Base-by-base conservation (phyloP, 2,888 invertebrate genomes). In the Cremastinae sp. region DNA sequence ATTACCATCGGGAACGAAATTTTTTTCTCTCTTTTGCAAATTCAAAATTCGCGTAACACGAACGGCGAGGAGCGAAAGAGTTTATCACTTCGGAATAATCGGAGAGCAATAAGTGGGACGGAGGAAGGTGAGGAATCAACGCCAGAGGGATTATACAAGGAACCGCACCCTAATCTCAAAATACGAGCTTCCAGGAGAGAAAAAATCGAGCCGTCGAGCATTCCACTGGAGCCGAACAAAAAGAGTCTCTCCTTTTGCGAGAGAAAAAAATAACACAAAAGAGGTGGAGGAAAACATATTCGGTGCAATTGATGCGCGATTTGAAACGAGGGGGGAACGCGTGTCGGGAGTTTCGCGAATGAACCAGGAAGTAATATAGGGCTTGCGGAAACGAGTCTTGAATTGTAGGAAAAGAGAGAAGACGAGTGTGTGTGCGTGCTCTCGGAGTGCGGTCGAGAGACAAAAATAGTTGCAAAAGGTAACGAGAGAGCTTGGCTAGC, bases 81-180 rank as follows among this genome's bases (percentile, higher is more conserved):
- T 28, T 61, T 56, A 68, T 68, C 81, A 81, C 82, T 81, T 69
- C 41, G 39, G 16, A 58, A 75, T 59, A 62, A 79, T 78, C 80
- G 61, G 68, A 74, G 75, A 78, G 71, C 55, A 51, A 0, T 8
- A 74, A 72, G 71, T 68, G 72, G 68, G 58, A 71, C 58, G 53
- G 53, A 20, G 47, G 51, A 69, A 70, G 55, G 28, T 28, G 28
- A 62, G 75, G 49, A 28, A 62, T 68, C 71, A 72, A 39, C 53
- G 47, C 45, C 28, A 28, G 28, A 28, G 64, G 74, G 66, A 79
- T 71, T 79, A 78, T 76, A 81, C 28, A 28, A n/a, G 28, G 69
- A 62, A 75, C 80, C 83, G 69, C 83, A 70, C 83, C 83, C 79
- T 81, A 78, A 81, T 80, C 82, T 78, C 79, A 35, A 80, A 80